A percentile compares a stretch with the other conserved stretches of the same genome.
phyloP scores from a whole-genome alignment of 2,797 vertebrate genomes.

The Odontamblyopus rebecca region DNA sequence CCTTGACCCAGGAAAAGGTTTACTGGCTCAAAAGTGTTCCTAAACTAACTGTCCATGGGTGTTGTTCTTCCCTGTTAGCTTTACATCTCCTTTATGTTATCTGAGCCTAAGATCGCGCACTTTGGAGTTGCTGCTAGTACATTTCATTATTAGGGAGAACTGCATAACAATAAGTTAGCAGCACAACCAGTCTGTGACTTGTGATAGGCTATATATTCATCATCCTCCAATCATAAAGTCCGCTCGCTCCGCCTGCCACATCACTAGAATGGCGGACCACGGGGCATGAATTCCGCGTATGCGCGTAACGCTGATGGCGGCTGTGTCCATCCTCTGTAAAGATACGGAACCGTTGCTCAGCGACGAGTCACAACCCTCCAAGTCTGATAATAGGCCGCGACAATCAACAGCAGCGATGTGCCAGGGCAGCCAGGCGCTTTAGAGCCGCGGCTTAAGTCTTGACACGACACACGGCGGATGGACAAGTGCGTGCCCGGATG shows the following conservation, averaged over 20 bases:
- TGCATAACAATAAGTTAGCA: not conserved
- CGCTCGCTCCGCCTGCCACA: constrained; percentile 52
- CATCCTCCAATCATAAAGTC: constrained; percentile 52
- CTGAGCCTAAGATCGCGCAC: not conserved
- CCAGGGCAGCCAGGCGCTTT: constrained; percentile 34
- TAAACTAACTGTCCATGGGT: not conserved
- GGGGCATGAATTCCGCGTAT: constrained; percentile 61
- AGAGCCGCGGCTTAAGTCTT: constrained; percentile 8
- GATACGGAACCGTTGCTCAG: constrained; percentile 37
- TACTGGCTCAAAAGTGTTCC: not conserved
- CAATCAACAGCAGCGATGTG: constrained; percentile 2
- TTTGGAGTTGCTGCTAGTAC: not conserved
- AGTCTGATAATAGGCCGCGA: constrained; percentile 14
- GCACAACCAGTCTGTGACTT: not conserved
- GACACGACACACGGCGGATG: constrained; percentile 24
- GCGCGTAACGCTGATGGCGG: constrained; percentile 22
- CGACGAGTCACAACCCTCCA: constrained; percentile 11
- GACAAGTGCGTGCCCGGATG: constrained; percentile 47
- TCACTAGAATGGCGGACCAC: constrained; percentile 64
- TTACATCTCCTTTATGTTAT: too few species aligned
- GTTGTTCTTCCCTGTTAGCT: not conserved
- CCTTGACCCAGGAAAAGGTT: not conserved
- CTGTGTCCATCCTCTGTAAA: constrained; percentile 10
- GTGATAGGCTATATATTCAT: constrained; percentile 51
- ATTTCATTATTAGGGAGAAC: not conserved